phyloP scores from a whole-genome alignment of 1,140 invertebrate species.

The Drosophila eugracilis region DNA sequence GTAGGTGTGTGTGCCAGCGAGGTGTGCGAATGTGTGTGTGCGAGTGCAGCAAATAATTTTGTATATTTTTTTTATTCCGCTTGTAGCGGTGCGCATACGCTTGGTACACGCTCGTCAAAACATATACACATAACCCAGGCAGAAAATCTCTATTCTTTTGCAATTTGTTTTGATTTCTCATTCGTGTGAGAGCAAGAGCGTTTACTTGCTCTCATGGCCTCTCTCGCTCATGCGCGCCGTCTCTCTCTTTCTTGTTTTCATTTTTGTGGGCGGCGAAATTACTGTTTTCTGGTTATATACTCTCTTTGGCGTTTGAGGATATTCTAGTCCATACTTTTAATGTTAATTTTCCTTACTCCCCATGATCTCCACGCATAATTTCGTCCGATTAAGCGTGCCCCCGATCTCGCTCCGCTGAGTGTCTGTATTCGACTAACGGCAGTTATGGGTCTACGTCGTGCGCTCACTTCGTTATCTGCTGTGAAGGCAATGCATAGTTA shows the following conservation, averaged over 20 bases:
- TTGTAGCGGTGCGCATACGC: conserved; percentile 74
- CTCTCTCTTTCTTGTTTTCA: conserved; percentile 7
- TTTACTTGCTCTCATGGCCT: conserved; percentile 22
- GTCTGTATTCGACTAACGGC: conserved; percentile 66
- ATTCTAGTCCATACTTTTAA: conserved; percentile 1
- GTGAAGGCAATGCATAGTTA: background rate
- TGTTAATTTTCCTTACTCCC: conserved; percentile 7
- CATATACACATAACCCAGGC: conserved; percentile 72
- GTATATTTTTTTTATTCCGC: conserved; percentile 67
- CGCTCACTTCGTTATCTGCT: conserved; percentile 51
- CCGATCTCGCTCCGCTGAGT: conserved; percentile 72
- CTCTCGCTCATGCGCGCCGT: conserved; percentile 13
- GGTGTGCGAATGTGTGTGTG: conserved; percentile 25
- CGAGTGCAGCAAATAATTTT: conserved; percentile 71
- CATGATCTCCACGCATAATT: conserved; percentile 35
- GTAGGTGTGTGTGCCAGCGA: conserved; percentile 24
- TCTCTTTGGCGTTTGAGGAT: background rate
- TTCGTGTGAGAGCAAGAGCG: conserved; percentile 46
- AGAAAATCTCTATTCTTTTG: conserved; percentile 82
- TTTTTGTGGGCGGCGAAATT: conserved; percentile 5
- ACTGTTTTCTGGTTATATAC: background rate
- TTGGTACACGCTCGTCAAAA: conserved; percentile 84
- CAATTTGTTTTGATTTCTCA: conserved; percentile 83
- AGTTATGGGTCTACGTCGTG: conserved; percentile 43
- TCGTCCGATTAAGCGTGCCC: conserved; percentile 45